Conservation (phyloP, 1,140 invertebrate species). For the Apolygus lucorum region DNA sequence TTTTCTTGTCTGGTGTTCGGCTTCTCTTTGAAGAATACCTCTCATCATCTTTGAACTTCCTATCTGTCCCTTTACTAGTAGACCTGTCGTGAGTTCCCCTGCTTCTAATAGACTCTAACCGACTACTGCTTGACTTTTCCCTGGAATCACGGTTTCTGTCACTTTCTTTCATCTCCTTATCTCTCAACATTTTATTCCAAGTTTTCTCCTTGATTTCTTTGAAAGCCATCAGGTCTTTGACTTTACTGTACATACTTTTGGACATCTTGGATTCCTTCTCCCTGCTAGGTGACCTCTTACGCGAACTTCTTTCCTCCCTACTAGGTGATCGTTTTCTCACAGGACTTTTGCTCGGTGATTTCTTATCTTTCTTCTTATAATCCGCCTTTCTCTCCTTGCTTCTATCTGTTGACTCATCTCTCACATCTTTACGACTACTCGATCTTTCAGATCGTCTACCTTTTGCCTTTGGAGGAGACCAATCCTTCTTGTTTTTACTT, state of each 20-base stretch:
- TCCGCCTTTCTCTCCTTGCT: constrained; percentile 17
- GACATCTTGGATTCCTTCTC: background rate
- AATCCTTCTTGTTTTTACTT: constrained; percentile 14
- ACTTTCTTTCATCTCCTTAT: background rate
- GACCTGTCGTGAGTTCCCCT: background rate
- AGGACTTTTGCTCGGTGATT: background rate
- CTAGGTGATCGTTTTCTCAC: background rate
- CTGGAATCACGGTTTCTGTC: background rate
- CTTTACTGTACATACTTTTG: background rate
- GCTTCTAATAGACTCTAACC: constrained; percentile 14
- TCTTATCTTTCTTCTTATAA: constrained; percentile 13
- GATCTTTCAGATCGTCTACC: constrained; percentile 3
- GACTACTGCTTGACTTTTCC: constrained; percentile 1
- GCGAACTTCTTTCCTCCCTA: background rate
- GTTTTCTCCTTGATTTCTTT: background rate
- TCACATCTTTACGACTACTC: constrained; percentile 17
- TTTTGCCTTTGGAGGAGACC: background rate
- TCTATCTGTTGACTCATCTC: constrained; percentile 7
- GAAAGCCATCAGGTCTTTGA: constrained; percentile 3
- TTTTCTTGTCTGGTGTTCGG: constrained; percentile 10
- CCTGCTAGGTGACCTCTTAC: constrained; percentile 4
- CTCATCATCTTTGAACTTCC: background rate
- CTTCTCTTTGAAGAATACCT: constrained; percentile 11
- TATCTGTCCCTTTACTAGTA: background rate
- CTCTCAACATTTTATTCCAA: background rate